Conservation (phyloP, 2,888 invertebrate genomes). For the Epistrophe grossulariae region DNA sequence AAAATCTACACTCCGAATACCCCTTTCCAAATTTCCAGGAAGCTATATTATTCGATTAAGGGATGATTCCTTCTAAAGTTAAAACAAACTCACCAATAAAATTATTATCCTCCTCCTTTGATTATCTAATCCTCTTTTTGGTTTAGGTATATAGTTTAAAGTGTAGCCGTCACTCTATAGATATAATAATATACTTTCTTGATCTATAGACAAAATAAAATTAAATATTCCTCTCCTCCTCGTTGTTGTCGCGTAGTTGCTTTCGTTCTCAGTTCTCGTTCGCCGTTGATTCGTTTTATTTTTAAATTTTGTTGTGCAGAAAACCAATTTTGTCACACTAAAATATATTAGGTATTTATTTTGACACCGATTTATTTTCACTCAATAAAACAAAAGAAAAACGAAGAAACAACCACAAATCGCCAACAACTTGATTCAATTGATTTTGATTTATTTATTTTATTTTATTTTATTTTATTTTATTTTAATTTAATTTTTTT, state of each 20-base stretch:
- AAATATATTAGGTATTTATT: conserved; percentile 29
- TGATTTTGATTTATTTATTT: not conserved
- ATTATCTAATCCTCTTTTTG: conserved; percentile 51
- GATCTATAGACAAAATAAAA: conserved; percentile 37
- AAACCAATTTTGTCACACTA: conserved; percentile 51
- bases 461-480: not conserved
- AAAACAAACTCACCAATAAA: conserved; percentile 32
- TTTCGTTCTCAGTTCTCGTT: not conserved
- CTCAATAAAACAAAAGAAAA: conserved; percentile 62
- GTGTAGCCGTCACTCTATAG: conserved; percentile 9
- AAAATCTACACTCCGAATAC: not conserved
- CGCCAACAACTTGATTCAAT: conserved; percentile 6
- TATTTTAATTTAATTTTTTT: not conserved
- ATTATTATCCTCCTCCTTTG: conserved; percentile 14
- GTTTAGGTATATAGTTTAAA: conserved; percentile 22
- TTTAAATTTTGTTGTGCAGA: conserved; percentile 52
- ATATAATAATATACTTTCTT: conserved; percentile 2
- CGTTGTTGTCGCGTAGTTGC: not conserved
- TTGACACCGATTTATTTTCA: conserved; percentile 53
- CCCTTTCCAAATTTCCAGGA: too few species aligned
- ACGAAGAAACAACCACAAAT: conserved; percentile 36
- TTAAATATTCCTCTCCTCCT: conserved; percentile 43
- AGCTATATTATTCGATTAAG: not conserved
- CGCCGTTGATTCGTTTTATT: conserved; percentile 47
- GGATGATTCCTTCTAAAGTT: not conserved